A percentile compares a stretch with the other conserved stretches of the same genome.
Evolutionary conservation across 2,113 vertebrate genomes (phyloP).

Genomic region (Perccottus glenii): DNA sequence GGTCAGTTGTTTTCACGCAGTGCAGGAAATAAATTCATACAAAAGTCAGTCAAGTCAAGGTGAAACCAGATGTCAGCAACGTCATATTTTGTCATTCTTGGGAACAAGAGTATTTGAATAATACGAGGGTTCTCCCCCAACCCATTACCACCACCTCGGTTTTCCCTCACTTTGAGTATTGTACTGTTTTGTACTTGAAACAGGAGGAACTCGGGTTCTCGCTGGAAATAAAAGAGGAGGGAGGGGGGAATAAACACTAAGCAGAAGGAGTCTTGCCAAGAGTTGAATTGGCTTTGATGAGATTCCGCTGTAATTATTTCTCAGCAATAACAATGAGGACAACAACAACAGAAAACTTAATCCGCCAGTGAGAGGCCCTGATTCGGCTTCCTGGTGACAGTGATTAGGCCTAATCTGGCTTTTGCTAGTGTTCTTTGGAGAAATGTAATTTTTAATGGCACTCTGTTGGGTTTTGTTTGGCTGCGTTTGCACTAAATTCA

Average conservation of each 20-base stretch:
- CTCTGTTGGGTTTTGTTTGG: conserved; percentile 58
- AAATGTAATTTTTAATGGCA: conserved; percentile 74
- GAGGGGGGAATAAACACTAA: conserved; percentile 7
- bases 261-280: conserved; percentile 68
- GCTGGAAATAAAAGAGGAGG: conserved; percentile 20
- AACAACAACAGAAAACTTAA: conserved; percentile 82
- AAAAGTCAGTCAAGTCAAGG: conserved; percentile 84
- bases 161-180: conserved; percentile 45
- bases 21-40: conserved; percentile 75
- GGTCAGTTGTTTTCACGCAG: conserved; percentile 76
- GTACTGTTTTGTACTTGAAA: conserved; percentile 65
- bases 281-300: conserved; percentile 83
- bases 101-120: conserved; percentile 64
- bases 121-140: conserved; percentile 33
- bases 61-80: conserved; percentile 77
- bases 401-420: conserved; percentile 81
- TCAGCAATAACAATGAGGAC: conserved; percentile 80
- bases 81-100: conserved; percentile 67
- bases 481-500: conserved; percentile 48
- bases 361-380: conserved; percentile 80
- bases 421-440: conserved; percentile 75
- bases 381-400: conserved; percentile 80
- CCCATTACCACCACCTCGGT: conserved; percentile 26
- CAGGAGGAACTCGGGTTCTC: conserved; percentile 64
- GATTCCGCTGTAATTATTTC: conserved; percentile 83